These are phyloP conservation scores for Pediacus dermestoides DNA, from an alignment of 2,888 invertebrate species.

Conservation along the genomic window DNA sequence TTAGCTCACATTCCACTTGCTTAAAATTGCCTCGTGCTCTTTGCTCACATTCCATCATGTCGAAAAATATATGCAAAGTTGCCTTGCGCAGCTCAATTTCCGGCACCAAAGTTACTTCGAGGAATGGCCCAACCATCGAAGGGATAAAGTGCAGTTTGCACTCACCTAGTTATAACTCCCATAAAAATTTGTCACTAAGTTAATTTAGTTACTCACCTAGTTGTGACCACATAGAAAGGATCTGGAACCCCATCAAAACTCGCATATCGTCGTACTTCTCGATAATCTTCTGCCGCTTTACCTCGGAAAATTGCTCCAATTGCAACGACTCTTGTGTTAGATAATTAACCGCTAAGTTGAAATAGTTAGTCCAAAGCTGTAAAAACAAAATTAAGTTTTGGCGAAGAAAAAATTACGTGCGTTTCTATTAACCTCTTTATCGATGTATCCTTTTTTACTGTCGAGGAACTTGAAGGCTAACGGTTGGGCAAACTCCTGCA, in stretches of 20 bases:
- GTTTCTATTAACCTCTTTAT: slow-evolving; percentile 67
- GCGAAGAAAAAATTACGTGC: slow-evolving; percentile 9
- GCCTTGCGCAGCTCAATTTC: slow-evolving; percentile 82
- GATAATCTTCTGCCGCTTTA: slow-evolving; percentile 72
- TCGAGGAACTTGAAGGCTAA: slow-evolving; percentile 78
- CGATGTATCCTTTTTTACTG: slow-evolving; percentile 67
- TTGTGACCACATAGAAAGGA: slow-evolving; percentile 87
- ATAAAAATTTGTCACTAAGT: slow-evolving; percentile 5
- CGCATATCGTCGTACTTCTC: slow-evolving; percentile 87
- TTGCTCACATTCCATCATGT: slow-evolving; percentile 93
- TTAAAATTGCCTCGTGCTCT: slow-evolving; percentile 80
- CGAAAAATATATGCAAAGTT: slow-evolving; percentile 88
- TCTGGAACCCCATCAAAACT: slow-evolving; percentile 87
- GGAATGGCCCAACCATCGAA: slow-evolving; percentile 87
- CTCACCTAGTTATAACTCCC: slow-evolving; percentile 56
- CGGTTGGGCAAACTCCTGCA: slow-evolving; percentile 86
- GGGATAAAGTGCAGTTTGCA: slow-evolving; percentile 88
- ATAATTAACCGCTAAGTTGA: slow-evolving; percentile 75
- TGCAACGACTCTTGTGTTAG: slow-evolving; percentile 78
- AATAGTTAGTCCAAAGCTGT: slow-evolving; percentile 67
- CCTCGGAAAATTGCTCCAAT: slow-evolving; percentile 76
- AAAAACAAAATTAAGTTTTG: slow-evolving; percentile 16
- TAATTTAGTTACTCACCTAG: slow-evolving; percentile 57
- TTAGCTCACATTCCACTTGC: slow-evolving; percentile 88
- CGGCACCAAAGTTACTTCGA: slow-evolving; percentile 89